Evolutionary conservation across 2,797 vertebrate species (phyloP).

Genomic region (Luscinia megarhynchos): DNA sequence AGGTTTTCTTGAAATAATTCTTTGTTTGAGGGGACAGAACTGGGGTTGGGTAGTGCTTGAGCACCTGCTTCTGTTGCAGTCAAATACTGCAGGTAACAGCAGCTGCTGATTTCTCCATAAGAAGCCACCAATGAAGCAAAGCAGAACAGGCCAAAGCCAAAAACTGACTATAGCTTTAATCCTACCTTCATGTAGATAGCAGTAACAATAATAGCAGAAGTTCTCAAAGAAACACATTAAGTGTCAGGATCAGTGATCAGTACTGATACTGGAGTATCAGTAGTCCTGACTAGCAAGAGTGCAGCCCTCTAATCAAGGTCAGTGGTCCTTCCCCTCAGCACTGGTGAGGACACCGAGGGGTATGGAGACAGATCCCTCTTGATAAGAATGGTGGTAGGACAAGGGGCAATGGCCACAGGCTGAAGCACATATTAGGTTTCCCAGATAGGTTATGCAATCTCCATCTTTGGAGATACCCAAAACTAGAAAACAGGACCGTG

Average conservation of each 20-base stretch:
- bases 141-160: background rate
- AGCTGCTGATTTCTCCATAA: background rate
- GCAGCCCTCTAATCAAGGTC: background rate
- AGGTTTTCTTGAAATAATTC: background rate
- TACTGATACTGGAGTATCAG: background rate
- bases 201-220: background rate
- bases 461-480: background rate
- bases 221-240: background rate
- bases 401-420: background rate
- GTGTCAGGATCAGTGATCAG: too few species aligned
- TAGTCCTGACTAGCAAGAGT: background rate
- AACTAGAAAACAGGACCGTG: background rate
- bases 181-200: accelerated
- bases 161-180: background rate
- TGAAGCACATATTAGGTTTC: background rate
- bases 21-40: background rate
- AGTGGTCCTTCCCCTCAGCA: background rate
- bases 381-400: background rate
- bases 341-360: background rate
- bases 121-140: background rate
- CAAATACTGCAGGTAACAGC: background rate
- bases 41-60: background rate
- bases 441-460: background rate
- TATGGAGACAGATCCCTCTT: background rate
- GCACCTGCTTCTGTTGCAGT: background rate